A percentile compares a stretch with the other conserved stretches of the same genome.
These are phyloP conservation scores for Pampus argenteus DNA, from an alignment of 2,797 vertebrate genomes.

Conservation along the genomic window DNA sequence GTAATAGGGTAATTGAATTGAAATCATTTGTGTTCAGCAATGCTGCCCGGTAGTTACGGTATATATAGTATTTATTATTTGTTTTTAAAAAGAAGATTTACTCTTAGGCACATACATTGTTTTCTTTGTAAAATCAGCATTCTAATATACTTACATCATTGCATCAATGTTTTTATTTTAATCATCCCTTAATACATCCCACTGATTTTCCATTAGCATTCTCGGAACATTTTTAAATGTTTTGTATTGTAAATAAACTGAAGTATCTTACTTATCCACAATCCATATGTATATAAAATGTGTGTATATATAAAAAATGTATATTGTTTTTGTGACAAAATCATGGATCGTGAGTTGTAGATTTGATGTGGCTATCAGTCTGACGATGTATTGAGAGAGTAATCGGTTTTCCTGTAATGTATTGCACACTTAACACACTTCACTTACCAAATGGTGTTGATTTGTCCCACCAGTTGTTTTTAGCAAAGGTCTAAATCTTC, in stretches of 20 bases:
- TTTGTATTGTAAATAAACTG: too few relatives aligned
- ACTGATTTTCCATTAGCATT: background rate
- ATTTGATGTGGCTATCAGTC: constrained; percentile 13
- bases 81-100: background rate
- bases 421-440: constrained; percentile 24
- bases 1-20: too few relatives aligned
- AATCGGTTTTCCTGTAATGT: constrained; percentile 8
- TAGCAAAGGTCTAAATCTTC: constrained; percentile 8
- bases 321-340: too few relatives aligned
- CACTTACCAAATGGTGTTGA: background rate
- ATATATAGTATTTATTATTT: background rate
- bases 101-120: background rate
- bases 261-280: too few relatives aligned
- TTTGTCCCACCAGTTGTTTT: constrained; percentile 30
- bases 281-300: too few relatives aligned
- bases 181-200: background rate
- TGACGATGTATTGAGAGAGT: background rate
- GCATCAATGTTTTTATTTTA: background rate
- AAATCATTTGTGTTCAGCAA: background rate
- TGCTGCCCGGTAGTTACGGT: background rate
- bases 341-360: background rate
- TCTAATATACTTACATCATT: background rate
- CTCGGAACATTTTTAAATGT: too few relatives aligned
- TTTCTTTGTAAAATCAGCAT: background rate
- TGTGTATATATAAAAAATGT: too few relatives aligned